A percentile compares a stretch with the other conserved stretches of the same genome.
These are phyloP conservation scores for Brienomyrus longianalis DNA, from an alignment of 2,113 vertebrate genomes.

Conservation along the genomic window DNA sequence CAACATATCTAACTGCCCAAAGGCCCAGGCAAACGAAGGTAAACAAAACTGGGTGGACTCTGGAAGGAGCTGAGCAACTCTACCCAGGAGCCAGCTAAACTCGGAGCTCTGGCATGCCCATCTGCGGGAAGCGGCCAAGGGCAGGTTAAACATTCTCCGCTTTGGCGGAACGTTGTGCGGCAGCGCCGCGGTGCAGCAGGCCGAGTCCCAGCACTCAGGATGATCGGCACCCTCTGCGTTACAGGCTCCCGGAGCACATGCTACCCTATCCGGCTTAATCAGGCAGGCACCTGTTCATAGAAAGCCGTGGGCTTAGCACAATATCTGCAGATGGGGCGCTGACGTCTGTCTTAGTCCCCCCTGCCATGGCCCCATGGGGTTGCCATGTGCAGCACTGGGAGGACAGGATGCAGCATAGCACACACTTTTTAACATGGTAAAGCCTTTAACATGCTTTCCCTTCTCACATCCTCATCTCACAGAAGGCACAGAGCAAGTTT, in stretches of 20 bases:
- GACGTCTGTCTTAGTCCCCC: not conserved
- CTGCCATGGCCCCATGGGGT: not conserved
- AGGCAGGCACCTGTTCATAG: constrained; percentile 13
- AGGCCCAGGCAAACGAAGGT: not conserved
- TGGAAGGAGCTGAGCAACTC: not conserved
- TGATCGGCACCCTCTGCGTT: not conserved
- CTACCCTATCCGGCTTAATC: constrained; percentile 24
- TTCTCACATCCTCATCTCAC: not conserved
- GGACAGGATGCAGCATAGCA: not conserved
- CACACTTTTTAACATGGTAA: not conserved
- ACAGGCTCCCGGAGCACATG: not conserved
- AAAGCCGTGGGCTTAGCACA: not conserved
- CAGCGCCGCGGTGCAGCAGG: not conserved
- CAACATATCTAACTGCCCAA: not conserved
- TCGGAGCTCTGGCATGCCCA: not conserved
- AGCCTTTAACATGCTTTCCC: not conserved
- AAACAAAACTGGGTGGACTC: not conserved
- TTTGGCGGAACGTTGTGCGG: not conserved
- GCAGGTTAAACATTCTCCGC: not conserved
- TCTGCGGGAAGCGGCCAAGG: not conserved
- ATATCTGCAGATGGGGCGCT: not conserved
- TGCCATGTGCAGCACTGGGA: not conserved
- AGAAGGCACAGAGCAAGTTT: not conserved
- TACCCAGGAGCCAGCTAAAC: not conserved
- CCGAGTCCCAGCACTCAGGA: not conserved